Percentiles rank a stretch among this genome's conserved stretches.
Evolutionary conservation across 2,113 vertebrate species (phyloP).

Genomic region (Propithecus coquereli): DNA sequence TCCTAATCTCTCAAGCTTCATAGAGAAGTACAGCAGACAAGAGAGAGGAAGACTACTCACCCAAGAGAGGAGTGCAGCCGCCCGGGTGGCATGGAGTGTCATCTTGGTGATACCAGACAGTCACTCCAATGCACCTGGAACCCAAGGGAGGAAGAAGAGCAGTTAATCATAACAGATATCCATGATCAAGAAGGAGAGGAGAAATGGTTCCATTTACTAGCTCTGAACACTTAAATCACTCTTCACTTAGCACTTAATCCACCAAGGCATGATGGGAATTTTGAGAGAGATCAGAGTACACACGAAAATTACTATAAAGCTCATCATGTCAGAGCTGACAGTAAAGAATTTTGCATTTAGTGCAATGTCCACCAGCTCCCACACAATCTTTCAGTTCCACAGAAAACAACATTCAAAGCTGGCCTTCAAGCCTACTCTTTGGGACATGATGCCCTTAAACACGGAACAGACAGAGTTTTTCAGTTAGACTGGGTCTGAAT

Average conservation of each 20-base stretch:
- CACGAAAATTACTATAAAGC: conserved; percentile 25
- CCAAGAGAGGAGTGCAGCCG: conserved; percentile 83
- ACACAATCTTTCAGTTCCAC: neutral
- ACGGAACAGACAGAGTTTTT: conserved; percentile 6
- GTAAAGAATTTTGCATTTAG: conserved; percentile 32
- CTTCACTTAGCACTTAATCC: neutral
- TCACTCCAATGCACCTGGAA: conserved; percentile 62
- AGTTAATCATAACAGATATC: conserved; percentile 11
- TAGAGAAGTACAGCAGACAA: rapidly evolving
- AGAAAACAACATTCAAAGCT: conserved; percentile 38
- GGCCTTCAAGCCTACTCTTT: neutral
- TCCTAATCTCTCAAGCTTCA: neutral
- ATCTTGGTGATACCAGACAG: conserved; percentile 71
- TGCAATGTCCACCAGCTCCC: neutral
- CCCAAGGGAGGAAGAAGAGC: neutral
- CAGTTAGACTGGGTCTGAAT: neutral
- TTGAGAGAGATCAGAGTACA: neutral
- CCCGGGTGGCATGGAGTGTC: conserved; percentile 78
- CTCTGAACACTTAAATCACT: neutral
- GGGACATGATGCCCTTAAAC: neutral
- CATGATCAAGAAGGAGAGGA: neutral
- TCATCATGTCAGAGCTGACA: neutral
- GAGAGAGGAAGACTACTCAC: conserved; percentile 70
- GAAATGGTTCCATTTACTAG: neutral
- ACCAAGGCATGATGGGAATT: neutral